phyloP scores from a whole-genome alignment of 2,797 vertebrate species.

The Antennarius maculatus region DNA sequence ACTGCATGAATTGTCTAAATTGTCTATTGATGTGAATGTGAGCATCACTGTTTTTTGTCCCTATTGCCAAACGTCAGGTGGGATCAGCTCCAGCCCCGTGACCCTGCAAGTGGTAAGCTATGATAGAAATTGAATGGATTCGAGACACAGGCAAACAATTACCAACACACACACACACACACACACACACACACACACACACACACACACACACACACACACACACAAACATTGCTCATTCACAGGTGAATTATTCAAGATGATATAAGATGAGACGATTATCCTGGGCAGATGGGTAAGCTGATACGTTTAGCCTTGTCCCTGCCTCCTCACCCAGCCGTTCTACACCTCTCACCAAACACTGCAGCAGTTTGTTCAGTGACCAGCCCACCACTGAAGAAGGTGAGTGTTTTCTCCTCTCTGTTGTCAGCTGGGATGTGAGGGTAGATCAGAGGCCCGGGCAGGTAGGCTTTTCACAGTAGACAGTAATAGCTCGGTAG shows the following conservation, averaged over 20 bases:
- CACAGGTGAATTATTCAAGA: slow-evolving; percentile 93
- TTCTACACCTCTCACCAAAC: slow-evolving; percentile 39
- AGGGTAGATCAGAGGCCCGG: slow-evolving; percentile 42
- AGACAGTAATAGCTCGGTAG: background rate
- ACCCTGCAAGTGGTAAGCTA: no score
- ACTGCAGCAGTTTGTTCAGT: slow-evolving; percentile 32
- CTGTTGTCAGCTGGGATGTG: slow-evolving; percentile 35
- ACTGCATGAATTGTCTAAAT: no score
- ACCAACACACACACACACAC: slow-evolving; percentile 21
- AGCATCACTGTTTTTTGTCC: no score
- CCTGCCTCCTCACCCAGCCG: slow-evolving; percentile 23
- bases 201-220: slow-evolving; percentile 22
- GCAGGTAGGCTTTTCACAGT: slow-evolving; percentile 53
- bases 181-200: slow-evolving; percentile 18
- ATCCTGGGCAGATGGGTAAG: slow-evolving; percentile 90
- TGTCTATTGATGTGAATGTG: no score
- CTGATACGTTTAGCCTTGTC: slow-evolving; percentile 73
- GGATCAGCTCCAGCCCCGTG: no score
- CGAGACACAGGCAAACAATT: no score
- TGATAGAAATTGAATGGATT: no score
- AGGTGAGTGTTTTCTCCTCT: slow-evolving; percentile 35
- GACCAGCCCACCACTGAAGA: slow-evolving; percentile 9
- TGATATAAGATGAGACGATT: slow-evolving; percentile 88
- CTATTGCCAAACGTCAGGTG: no score
- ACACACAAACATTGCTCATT: slow-evolving; percentile 57